phyloP scores from a whole-genome alignment of 2,113 vertebrate genomes.

The Eleginops maclovinus region DNA sequence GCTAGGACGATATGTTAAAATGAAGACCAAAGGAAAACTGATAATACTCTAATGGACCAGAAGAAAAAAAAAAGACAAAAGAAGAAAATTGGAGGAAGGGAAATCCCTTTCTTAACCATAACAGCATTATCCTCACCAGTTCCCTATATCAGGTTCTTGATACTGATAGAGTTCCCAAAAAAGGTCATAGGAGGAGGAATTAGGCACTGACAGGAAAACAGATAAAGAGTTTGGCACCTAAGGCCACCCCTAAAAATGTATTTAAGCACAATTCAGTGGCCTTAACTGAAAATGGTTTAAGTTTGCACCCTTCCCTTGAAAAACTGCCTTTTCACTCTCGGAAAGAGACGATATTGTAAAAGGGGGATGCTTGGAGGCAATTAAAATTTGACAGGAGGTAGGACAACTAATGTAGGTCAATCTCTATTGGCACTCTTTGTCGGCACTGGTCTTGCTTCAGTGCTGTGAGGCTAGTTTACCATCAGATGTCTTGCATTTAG shows the following conservation, averaged over 20 bases:
- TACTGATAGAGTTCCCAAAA: slow-evolving; percentile 10
- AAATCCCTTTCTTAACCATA: slow-evolving; percentile 20
- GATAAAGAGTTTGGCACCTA: slow-evolving; percentile 11
- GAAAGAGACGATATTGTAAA: slow-evolving; percentile 29
- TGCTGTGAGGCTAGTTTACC: slow-evolving; percentile 11
- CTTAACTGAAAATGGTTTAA: slow-evolving; percentile 44
- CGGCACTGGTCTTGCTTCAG: neutral
- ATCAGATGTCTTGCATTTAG: slow-evolving; percentile 22
- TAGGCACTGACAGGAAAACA: slow-evolving; percentile 25
- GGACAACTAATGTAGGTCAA: slow-evolving; percentile 4
- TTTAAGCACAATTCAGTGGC: slow-evolving; percentile 62
- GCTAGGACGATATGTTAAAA: slow-evolving; percentile 49
- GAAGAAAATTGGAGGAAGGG: slow-evolving; percentile 7
- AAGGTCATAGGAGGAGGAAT: slow-evolving; percentile 1
- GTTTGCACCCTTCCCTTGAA: slow-evolving; percentile 32
- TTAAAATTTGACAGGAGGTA: slow-evolving; percentile 12
- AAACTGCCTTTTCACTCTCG: neutral
- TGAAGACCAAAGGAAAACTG: slow-evolving; percentile 83
- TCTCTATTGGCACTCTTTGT: slow-evolving; percentile 3
- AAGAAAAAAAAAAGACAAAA: slow-evolving; percentile 19
- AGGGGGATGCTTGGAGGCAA: slow-evolving; percentile 65
- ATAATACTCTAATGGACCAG: slow-evolving; percentile 54
- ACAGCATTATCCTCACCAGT: slow-evolving; percentile 41
- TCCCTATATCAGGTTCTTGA: slow-evolving; percentile 20
- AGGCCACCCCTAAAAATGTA: slow-evolving; percentile 25